Evolutionary conservation across 2,888 invertebrate species (phyloP), one percentile per base, ranked within the genome.

Genomic region (Caenorhabditis sp.): DNA sequence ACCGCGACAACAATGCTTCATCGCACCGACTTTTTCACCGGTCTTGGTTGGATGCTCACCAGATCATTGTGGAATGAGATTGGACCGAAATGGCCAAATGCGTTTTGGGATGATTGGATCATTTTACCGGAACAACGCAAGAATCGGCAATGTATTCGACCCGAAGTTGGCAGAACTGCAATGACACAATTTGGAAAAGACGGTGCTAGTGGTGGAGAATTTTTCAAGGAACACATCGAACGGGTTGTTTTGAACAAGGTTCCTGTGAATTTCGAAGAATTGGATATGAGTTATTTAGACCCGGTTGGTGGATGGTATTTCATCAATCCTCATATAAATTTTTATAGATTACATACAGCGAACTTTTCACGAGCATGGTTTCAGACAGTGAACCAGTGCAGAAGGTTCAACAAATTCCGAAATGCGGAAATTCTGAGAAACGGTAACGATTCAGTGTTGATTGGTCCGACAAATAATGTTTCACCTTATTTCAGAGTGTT

Each of bases 41-140:
- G 85, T 17, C 70, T 86, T 5, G 86, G 86, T 19, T 99, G 99
- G 99, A 93, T 97, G 93, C 89, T 99, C 76, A 92, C 93, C 8
- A 72, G 69, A 14, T 55, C 58, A 31, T 89, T 93, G 14, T 99
- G 97, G 97, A 17, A 73, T 85, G 94, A 94, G 86, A 90, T 97
- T 58, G 92, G 93, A 62, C 91, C 92, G 0, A 94, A 93, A 84
- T 99, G 99, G 99, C 78, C 78, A 14, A 49, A 17, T 10, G 78
- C 67, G 17, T 88, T 95, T 90, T 99, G 99, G 94, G 99, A 99
- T 88, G 99, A 99, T 88, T 99, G 97, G 97, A 94, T 99, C 83
- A 91, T 99, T 19, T 93, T 95, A 85, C 95, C 96, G 0, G 92
- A 5, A 24, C 54, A 31, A 21, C 57, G 71, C 19, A 43, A 64